Evolutionary conservation across 2,797 vertebrate species (phyloP).

Genomic region (Microcaecilia unicolor): DNA sequence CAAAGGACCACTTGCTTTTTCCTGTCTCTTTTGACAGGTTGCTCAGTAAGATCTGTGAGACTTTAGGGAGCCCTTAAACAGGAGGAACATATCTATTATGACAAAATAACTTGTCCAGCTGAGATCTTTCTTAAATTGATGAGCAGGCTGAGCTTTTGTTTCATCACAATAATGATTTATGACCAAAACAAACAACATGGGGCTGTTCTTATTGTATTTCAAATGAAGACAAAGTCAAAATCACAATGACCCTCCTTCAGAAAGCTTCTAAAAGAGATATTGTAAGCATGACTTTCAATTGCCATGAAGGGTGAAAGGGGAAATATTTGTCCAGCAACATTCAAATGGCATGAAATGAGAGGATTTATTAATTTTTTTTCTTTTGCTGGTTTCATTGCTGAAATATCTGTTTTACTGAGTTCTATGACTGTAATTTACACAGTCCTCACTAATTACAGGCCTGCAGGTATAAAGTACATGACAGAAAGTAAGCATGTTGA

Average conservation of each 20-base stretch:
- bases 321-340: no score
- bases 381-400: no score
- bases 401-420: no score
- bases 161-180: slow-evolving; percentile 32
- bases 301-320: no score
- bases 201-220: slow-evolving; percentile 44
- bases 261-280: slow-evolving; percentile 24
- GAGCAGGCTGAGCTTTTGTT: slow-evolving; percentile 30
- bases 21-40: neutral
- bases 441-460: no score
- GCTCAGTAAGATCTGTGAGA: neutral
- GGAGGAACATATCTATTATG: no score
- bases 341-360: no score
- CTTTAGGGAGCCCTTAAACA: neutral
- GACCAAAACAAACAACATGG: slow-evolving; percentile 23
- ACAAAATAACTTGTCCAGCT: no score
- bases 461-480: no score
- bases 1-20: neutral
- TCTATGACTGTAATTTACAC: no score
- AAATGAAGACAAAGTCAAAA: slow-evolving; percentile 40
- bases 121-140: slow-evolving; percentile 28
- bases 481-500: no score
- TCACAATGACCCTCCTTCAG: slow-evolving; percentile 30
- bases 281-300: slow-evolving; percentile 36
- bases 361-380: no score